Base-by-base conservation (phyloP, 2,113 vertebrate genomes). In the Lota lota region DNA sequence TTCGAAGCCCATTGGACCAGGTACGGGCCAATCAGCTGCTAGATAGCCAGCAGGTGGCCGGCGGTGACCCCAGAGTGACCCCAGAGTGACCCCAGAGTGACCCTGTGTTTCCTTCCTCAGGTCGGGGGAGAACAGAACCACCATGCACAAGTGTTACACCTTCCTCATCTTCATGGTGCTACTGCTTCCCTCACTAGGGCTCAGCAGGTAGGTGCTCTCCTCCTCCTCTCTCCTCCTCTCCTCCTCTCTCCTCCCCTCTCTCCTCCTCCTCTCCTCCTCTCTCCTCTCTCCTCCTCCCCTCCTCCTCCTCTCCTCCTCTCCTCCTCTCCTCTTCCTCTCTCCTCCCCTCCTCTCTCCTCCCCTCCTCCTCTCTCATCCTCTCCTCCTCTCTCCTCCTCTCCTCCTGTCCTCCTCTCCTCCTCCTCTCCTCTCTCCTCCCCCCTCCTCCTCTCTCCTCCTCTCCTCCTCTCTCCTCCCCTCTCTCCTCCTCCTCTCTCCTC, bases 111-210 rank as follows among this genome's bases (percentile, higher is more conserved):
- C 65, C 17, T 69, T 62, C 21, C 75, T n/a, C 88, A 96, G 95
- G 83, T 99, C 97, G 8, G 97, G 96, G 67, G 97, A 98, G 80
- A 99, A 99, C 83, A 91, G 97, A 84, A 99, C 96, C 0, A 99
- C 96, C 1, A 99, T 99, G 97, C 97, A 97, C 80, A 99, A 99
- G 63, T 99, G 97, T 73, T 99, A 99, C 88, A 98, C 96, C 19
- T 99, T 99, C 87, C 93, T 99, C 80, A 96, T 98, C 90, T 98
- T 99, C 82, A 99, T 99, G 97, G 97, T 99, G 22, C 90, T 99
- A 78, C 90, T 99, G 63, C 90, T 99, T 80, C 97, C 97, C 0
- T 99, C 97, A 0, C 91, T 98, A 28, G 97, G 97, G 21, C 93
- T 99, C 80, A 99, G 95, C 95, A 98, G 97, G 97, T 99, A 83